These are phyloP conservation scores for Scolopax mira DNA, from an alignment of 2,113 vertebrate genomes.

Conservation along the genomic window DNA sequence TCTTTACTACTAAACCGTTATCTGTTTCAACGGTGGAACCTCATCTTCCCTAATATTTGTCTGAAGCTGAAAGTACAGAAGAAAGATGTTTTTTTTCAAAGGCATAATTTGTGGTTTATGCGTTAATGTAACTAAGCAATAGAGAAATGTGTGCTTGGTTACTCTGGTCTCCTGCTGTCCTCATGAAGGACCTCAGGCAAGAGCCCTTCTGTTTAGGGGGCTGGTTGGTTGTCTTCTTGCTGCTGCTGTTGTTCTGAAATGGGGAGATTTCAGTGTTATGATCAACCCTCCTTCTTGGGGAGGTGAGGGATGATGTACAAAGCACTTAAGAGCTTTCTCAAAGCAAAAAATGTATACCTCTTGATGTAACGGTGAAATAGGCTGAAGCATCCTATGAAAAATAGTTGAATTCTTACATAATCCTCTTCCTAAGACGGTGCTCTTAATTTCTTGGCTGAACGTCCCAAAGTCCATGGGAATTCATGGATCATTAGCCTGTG, in stretches of 20 bases:
- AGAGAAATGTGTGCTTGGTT: background rate
- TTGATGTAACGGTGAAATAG: background rate
- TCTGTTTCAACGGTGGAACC: background rate
- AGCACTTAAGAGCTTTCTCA: background rate
- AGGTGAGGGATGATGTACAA: fast-evolving
- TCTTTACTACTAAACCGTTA: background rate
- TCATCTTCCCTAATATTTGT: background rate
- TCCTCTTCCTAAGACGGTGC: background rate
- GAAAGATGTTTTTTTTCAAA: background rate
- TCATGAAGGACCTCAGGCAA: background rate
- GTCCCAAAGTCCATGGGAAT: background rate
- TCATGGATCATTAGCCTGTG: background rate
- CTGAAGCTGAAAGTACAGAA: background rate
- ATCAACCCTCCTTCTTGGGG: background rate
- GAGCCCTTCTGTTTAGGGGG: background rate
- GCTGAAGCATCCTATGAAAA: background rate
- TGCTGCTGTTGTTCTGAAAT: background rate
- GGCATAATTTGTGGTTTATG: background rate
- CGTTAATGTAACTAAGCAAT: background rate
- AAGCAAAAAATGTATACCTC: background rate
- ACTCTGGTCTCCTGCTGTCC: background rate
- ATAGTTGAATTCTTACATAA: background rate
- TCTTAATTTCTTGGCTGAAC: background rate
- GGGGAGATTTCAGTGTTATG: fast-evolving
- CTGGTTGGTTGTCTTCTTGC: background rate